A percentile compares a stretch with the other conserved stretches of the same genome.
phyloP scores from a whole-genome alignment of 30 jellyfish, hydroid and myxozoan species.

The Turritopsis rubra region DNA sequence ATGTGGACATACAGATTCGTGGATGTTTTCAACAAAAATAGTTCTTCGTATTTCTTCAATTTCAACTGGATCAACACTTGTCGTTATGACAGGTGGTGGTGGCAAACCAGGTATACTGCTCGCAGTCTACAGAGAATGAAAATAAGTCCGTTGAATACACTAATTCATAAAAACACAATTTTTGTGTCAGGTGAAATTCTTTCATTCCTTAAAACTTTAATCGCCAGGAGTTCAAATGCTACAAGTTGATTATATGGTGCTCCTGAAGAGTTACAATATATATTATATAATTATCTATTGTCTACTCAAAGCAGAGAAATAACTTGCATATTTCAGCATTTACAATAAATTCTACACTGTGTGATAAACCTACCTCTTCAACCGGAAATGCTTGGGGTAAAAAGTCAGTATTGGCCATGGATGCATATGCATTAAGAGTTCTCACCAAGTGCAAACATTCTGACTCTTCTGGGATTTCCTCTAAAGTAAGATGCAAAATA shows the following conservation, averaged over 20 bases:
- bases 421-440: constrained; percentile 33
- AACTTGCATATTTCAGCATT: too few species aligned
- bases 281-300: too few species aligned
- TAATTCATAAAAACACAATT: not conserved
- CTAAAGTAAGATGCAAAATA: constrained; percentile 11
- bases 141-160: too few species aligned
- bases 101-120: constrained; percentile 32
- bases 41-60: constrained; percentile 86
- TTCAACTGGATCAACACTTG: constrained; percentile 75
- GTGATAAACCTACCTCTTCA: constrained; percentile 19
- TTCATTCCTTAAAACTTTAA: too few species aligned
- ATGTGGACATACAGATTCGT: constrained; percentile 43
- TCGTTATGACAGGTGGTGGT: constrained; percentile 76
- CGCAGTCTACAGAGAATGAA: not conserved
- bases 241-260: too few species aligned
- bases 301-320: too few species aligned
- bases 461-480: constrained; percentile 35
- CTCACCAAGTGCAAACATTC: constrained; percentile 27
- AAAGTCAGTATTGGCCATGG: constrained; percentile 10
- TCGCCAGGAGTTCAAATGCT: too few species aligned
- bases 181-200: too few species aligned
- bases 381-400: constrained; percentile 17
- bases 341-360: not conserved
- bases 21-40: constrained; percentile 64
- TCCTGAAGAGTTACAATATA: too few species aligned